A percentile compares a stretch with the other conserved stretches of the same genome.
phyloP scores from a whole-genome alignment of 2,113 vertebrate species.

The Onychostruthus taczanowskii region DNA sequence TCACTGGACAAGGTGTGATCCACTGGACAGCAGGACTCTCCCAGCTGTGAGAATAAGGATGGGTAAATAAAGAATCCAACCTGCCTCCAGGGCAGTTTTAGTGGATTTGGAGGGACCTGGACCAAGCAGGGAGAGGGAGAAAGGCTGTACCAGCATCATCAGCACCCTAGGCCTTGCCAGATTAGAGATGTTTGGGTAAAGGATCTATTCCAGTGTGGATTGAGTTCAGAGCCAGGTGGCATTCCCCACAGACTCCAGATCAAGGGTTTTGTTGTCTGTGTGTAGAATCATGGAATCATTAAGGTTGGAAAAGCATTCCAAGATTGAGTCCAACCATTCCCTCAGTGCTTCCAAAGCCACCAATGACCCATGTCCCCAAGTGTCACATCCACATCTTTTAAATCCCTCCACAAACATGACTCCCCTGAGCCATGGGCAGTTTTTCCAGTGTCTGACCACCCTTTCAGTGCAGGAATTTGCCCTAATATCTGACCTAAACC shows the following conservation, averaged over 20 bases:
- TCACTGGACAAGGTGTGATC: neutral
- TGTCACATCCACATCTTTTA: accelerated
- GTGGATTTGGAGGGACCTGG: neutral
- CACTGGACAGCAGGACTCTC: neutral
- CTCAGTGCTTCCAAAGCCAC: neutral
- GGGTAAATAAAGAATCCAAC: neutral
- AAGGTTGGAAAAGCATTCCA: neutral
- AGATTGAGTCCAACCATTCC: neutral
- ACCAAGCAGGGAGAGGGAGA: neutral
- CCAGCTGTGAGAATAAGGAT: neutral
- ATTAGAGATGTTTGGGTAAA: neutral
- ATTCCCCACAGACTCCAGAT: neutral
- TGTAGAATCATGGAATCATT: neutral
- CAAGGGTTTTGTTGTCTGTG: neutral
- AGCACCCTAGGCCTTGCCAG: neutral
- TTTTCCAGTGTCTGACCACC: neutral
- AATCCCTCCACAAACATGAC: neutral
- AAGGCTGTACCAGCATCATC: neutral
- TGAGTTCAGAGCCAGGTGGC: neutral
- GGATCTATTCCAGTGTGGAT: neutral
- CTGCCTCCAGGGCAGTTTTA: neutral
- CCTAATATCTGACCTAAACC: neutral
- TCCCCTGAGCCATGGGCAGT: neutral
- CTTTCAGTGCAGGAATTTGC: neutral
- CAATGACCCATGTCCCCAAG: neutral